These are phyloP conservation scores for Montipora capitata DNA, from an alignment of 92 coral and sea anemone genomes.

Conservation along the genomic window DNA sequence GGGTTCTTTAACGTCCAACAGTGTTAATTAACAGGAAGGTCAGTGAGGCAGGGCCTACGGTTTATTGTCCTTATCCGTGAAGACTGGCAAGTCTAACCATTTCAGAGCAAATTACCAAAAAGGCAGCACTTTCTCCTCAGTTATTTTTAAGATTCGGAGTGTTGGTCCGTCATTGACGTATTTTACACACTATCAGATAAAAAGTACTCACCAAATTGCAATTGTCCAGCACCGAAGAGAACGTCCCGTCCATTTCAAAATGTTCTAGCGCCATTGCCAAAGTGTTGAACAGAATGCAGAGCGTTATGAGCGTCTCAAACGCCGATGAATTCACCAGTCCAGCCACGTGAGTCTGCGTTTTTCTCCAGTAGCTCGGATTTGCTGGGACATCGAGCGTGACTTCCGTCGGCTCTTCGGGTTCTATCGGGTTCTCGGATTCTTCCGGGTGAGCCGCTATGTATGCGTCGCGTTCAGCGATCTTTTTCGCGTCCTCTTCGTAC, in stretches of 20 bases:
- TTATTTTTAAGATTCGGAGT: no score
- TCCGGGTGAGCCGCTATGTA: constrained; percentile 71
- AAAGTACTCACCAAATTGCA: constrained; percentile 86
- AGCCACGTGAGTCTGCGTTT: constrained; percentile 22
- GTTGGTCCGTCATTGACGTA: no score
- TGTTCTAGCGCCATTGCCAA: constrained; percentile 96
- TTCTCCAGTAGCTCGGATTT: constrained; percentile 56
- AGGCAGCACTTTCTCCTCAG: no score
- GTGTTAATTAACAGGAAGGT: no score
- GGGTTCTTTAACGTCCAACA: no score
- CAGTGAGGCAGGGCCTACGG: no score
- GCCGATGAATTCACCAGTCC: constrained; percentile 77
- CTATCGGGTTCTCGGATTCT: constrained; percentile 53
- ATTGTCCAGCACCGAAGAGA: constrained; percentile 77
- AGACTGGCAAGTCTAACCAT: no score
- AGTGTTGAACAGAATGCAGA: constrained; percentile 96
- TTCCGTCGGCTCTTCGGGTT: constrained; percentile 73
- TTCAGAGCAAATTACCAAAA: no score
- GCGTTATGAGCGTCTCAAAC: constrained; percentile 94
- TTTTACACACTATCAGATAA: not conserved
- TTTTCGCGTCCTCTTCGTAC: constrained; percentile 87
- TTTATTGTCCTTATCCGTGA: no score
- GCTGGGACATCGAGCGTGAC: constrained; percentile 52
- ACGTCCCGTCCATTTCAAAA: constrained; percentile 78
- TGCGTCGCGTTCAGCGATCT: constrained; percentile 75